These are phyloP conservation scores for Pachyramphus minor DNA, from an alignment of 2,113 vertebrate genomes.

Conservation along the genomic window DNA sequence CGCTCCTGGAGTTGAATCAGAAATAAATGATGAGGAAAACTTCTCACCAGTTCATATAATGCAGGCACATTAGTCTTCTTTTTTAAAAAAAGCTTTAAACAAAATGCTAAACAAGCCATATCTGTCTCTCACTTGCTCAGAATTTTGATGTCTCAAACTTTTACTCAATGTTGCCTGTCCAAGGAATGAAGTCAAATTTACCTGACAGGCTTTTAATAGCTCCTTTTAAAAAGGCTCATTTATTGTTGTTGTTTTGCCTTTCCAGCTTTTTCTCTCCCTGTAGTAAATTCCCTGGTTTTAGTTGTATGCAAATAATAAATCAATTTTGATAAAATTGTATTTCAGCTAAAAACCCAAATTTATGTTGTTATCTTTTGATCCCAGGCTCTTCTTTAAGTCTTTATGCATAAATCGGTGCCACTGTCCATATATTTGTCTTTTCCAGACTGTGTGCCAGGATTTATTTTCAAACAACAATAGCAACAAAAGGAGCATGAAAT, in stretches of 20 bases:
- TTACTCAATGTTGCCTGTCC: not conserved
- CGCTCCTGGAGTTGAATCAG: not conserved
- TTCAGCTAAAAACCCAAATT: not conserved
- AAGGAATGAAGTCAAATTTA: not conserved
- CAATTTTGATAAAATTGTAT: not conserved
- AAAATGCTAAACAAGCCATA: not conserved
- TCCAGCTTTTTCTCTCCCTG: not conserved
- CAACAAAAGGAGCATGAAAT: conserved; percentile 46
- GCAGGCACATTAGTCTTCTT: not conserved
- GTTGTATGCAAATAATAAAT: not conserved
- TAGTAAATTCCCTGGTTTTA: not conserved
- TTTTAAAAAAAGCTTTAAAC: not conserved
- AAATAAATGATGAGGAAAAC: not conserved
- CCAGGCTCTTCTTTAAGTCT: not conserved
- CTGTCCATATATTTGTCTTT: not conserved
- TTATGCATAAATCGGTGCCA: not conserved
- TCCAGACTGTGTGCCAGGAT: not conserved
- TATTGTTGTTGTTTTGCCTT: not conserved
- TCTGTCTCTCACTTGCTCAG: not conserved
- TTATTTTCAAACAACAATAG: conserved; percentile 23
- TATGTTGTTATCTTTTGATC: not conserved
- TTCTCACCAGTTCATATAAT: not conserved
- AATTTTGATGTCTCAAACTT: not conserved
- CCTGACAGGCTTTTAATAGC: not conserved
- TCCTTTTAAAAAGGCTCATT: not conserved